These are phyloP conservation scores for Brachypteracias leptosomus DNA, from an alignment of 2,113 vertebrate species.

Conservation along the genomic window DNA sequence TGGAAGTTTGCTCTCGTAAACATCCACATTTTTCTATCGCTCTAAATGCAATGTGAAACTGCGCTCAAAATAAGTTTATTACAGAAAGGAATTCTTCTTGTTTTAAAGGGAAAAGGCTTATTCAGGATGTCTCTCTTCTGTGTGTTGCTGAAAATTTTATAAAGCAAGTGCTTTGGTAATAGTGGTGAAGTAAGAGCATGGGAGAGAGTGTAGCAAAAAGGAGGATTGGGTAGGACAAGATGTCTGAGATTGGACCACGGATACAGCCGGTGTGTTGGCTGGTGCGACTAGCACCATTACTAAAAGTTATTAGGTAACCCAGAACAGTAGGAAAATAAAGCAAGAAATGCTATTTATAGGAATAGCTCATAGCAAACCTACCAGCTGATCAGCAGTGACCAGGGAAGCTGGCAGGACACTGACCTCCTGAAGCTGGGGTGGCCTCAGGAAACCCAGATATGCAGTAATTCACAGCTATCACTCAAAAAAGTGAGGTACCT, in stretches of 20 bases:
- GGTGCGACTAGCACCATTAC: too few species aligned
- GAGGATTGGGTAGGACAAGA: not conserved
- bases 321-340: not conserved
- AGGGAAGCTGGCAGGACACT: too few species aligned
- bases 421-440: not conserved
- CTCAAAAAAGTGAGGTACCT: not conserved
- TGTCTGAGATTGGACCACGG: not conserved
- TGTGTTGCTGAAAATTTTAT: not conserved
- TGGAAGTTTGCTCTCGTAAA: not conserved
- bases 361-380: not conserved
- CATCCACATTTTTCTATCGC: not conserved
- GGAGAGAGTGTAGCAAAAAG: too few species aligned
- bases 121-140: not conserved
- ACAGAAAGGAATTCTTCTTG: not conserved
- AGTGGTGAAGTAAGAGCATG: not conserved
- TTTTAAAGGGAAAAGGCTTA: not conserved
- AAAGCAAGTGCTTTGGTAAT: not conserved
- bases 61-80: not conserved
- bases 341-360: not conserved
- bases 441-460: not conserved
- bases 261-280: not conserved
- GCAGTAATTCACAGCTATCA: not conserved
- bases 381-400: fast-evolving
- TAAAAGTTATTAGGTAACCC: not conserved
- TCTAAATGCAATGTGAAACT: not conserved